Evolutionary conservation across 2,113 vertebrate species (phyloP).

Genomic region (Corvus hawaiiensis): DNA sequence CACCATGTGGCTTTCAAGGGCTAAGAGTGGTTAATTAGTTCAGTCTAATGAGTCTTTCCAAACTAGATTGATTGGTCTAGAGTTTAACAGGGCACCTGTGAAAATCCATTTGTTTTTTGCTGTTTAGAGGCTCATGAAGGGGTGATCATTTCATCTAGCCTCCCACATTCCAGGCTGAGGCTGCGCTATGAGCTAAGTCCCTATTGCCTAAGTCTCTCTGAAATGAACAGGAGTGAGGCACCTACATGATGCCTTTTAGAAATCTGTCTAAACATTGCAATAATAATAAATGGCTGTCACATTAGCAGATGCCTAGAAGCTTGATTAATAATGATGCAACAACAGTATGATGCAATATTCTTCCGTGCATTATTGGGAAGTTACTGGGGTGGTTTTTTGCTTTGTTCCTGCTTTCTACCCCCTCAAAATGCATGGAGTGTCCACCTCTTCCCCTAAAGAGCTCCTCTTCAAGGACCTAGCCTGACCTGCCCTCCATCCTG

Average conservation of each 20-base stretch:
- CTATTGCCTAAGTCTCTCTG: neutral
- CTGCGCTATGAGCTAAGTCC: neutral
- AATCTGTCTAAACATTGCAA: neutral
- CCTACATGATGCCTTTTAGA: neutral
- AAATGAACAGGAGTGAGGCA: neutral
- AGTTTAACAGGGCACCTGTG: neutral
- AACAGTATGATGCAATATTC: neutral
- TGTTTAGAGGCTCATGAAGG: neutral
- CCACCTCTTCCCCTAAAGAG: neutral
- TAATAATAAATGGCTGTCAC: neutral
- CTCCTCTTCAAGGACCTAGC: neutral
- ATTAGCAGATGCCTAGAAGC: neutral
- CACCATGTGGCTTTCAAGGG: neutral
- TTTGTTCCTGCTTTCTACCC: neutral
- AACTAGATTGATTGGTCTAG: neutral
- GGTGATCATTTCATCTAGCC: neutral
- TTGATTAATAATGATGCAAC: constrained; percentile 42
- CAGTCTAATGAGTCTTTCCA: neutral
- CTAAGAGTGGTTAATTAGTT: neutral
- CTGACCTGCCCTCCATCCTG: neutral
- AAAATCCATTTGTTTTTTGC: neutral
- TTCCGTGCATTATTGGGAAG: neutral
- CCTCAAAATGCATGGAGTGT: neutral
- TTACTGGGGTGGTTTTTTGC: neutral
- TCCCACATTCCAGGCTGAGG: neutral